A percentile compares a stretch with the other conserved stretches of the same genome.
These are phyloP conservation scores for Aphelocoma californica DNA, from an alignment of 2,797 vertebrate species.

Conservation along the genomic window DNA sequence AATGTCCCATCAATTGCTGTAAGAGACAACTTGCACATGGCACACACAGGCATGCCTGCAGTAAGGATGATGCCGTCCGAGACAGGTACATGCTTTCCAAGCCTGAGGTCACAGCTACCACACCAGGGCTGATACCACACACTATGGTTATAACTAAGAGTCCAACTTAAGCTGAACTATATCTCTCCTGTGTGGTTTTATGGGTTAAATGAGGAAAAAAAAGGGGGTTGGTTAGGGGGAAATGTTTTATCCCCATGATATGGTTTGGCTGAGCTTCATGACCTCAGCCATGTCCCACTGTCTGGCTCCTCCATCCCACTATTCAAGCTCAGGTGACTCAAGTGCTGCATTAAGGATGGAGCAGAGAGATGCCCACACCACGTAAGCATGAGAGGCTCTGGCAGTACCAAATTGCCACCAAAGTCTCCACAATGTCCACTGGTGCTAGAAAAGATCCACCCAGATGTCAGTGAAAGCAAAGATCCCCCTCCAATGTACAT, in stretches of 20 bases:
- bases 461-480: neutral
- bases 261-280: neutral
- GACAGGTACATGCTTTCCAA: neutral
- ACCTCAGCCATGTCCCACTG: neutral
- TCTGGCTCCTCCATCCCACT: neutral
- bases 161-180: neutral
- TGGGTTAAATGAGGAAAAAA: fast-evolving
- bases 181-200: neutral
- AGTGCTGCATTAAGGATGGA: neutral
- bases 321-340: neutral
- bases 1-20: neutral
- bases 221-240: fast-evolving
- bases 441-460: neutral
- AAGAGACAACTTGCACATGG: neutral
- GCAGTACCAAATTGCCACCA: neutral
- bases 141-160: neutral
- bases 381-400: neutral
- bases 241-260: neutral
- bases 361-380: neutral
- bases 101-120: neutral
- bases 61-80: fast-evolving
- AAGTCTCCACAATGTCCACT: neutral
- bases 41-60: fast-evolving
- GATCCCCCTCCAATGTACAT: neutral
- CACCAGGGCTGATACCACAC: neutral